Conservation (phyloP, 2,888 invertebrate species). For the Ichneumoninae sp. region DNA sequence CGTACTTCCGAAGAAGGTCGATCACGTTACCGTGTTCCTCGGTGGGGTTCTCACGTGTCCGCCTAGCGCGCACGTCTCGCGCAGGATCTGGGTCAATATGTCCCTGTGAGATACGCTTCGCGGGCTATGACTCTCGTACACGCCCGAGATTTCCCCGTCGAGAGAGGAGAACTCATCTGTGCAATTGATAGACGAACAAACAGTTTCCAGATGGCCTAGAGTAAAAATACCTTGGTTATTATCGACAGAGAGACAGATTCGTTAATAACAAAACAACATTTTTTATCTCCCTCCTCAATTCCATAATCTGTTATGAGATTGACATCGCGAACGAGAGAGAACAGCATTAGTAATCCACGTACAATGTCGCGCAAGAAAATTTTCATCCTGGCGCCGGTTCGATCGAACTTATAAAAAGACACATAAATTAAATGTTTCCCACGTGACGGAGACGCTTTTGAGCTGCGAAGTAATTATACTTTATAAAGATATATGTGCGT, state of each 20-base stretch:
- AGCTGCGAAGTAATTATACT: constrained; percentile 32
- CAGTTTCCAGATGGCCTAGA: neutral
- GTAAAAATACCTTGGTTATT: neutral
- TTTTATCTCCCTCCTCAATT: neutral
- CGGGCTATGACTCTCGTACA: constrained; percentile 62
- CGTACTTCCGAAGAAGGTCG: constrained; percentile 67
- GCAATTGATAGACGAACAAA: constrained; percentile 16
- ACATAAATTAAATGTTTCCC: constrained; percentile 27
- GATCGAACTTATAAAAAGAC: constrained; percentile 23
- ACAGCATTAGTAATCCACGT: neutral
- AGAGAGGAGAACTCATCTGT: constrained; percentile 27
- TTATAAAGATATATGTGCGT: no score
- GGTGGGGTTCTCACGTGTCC: constrained; percentile 69
- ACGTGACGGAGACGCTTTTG: neutral
- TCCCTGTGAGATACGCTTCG: constrained; percentile 69
- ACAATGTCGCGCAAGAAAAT: neutral
- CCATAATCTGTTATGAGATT: neutral
- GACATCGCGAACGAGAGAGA: neutral
- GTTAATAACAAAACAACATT: neutral
- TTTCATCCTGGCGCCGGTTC: neutral
- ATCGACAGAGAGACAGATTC: neutral
- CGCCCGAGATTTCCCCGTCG: constrained; percentile 56
- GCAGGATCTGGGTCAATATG: constrained; percentile 77
- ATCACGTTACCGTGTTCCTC: constrained; percentile 69
- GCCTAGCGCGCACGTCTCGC: constrained; percentile 58